phyloP scores from a whole-genome alignment of 30 jellyfish, hydroid and myxozoan genomes.

The Hydractinia symbiolongicarpus region DNA sequence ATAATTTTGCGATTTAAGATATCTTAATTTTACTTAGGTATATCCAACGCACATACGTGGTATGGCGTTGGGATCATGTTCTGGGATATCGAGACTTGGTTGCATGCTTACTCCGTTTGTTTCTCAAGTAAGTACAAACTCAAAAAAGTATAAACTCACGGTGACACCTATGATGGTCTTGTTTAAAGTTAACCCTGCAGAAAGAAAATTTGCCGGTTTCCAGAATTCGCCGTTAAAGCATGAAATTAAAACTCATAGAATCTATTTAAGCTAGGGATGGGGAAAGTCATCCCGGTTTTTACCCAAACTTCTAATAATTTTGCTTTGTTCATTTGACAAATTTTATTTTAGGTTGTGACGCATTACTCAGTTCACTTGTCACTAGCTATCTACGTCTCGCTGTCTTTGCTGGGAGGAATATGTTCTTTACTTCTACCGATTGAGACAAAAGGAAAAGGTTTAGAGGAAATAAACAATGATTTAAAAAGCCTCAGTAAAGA shows the following conservation, averaged over 20 bases:
- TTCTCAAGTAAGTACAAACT: slow-evolving; percentile 55
- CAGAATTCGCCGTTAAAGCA: too few species aligned
- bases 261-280: too few species aligned
- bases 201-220: too few species aligned
- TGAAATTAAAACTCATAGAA: too few species aligned
- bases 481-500: slow-evolving; percentile 1
- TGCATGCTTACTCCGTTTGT: slow-evolving; percentile 92
- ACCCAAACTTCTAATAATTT: not conserved
- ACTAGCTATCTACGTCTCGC: slow-evolving; percentile 42
- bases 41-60: slow-evolving; percentile 94
- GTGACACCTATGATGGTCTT: not conserved
- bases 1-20: not conserved
- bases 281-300: not conserved
- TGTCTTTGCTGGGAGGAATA: slow-evolving; percentile 57
- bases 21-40: slow-evolving; percentile 35
- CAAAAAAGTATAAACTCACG: not conserved
- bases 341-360: slow-evolving; percentile 58
- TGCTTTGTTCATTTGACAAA: not conserved
- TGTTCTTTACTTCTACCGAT: slow-evolving; percentile 75
- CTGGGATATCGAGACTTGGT: slow-evolving; percentile 85
- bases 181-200: not conserved
- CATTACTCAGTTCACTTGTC: slow-evolving; percentile 50
- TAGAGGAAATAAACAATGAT: slow-evolving; percentile 31
- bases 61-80: slow-evolving; percentile 85
- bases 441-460: slow-evolving; percentile 78